Evolutionary conservation across 2,797 vertebrate genomes (phyloP).

Genomic region (Limosa lapponica): DNA sequence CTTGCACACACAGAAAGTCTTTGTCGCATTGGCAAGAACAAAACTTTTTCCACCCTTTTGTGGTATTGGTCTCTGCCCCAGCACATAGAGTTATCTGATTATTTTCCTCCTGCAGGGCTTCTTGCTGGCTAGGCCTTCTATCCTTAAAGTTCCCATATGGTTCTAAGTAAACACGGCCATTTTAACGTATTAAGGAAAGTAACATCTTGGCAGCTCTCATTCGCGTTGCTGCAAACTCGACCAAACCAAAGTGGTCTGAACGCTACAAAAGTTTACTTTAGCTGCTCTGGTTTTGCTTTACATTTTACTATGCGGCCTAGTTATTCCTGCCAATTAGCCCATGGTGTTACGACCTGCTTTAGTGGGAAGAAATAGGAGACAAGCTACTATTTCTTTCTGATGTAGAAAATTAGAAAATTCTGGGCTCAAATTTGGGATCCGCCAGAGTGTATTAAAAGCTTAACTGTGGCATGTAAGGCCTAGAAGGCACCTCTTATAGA

Average conservation of each 20-base stretch:
- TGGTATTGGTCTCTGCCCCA: not conserved
- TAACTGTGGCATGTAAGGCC: not conserved
- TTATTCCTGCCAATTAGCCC: constrained; percentile 60
- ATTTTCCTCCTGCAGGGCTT: constrained; percentile 45
- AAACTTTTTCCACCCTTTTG: constrained; percentile 27
- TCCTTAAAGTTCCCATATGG: constrained; percentile 52
- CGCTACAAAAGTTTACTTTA: constrained; percentile 55
- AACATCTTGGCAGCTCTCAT: constrained; percentile 57
- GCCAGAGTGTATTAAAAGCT: not conserved
- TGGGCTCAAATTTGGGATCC: constrained; percentile 6
- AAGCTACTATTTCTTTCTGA: constrained; percentile 64
- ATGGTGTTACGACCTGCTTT: constrained; percentile 51
- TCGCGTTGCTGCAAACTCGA: constrained; percentile 35
- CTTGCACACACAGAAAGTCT: not conserved
- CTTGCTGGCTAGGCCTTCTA: constrained; percentile 10
- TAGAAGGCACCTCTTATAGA: constrained; percentile 7
- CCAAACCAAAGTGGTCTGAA: constrained; percentile 65
- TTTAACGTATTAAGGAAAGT: constrained; percentile 47
- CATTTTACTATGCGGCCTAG: constrained; percentile 47
- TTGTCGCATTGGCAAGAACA: not conserved
- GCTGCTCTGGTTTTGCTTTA: constrained; percentile 67
- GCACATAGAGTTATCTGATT: constrained; percentile 5
- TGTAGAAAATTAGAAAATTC: constrained; percentile 56
- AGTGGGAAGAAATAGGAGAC: constrained; percentile 56
- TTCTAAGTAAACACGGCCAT: constrained; percentile 55